These are phyloP conservation scores for Prunella himalayana DNA, from an alignment of 2,113 vertebrate genomes.

Conservation along the genomic window DNA sequence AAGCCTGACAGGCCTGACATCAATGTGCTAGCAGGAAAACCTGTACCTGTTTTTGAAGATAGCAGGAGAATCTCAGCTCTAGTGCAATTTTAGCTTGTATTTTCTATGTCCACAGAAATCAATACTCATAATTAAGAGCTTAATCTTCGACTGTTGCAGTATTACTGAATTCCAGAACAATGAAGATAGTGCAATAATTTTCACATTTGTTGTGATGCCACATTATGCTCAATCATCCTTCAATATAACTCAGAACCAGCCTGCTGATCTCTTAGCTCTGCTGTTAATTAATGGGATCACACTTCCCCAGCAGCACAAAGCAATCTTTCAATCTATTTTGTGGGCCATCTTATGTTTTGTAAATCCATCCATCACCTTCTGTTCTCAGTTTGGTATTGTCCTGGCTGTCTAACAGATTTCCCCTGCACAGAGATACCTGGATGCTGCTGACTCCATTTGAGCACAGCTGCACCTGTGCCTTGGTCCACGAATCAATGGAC, in stretches of 20 bases:
- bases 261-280: background rate
- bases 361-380: background rate
- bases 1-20: background rate
- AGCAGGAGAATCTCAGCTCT: background rate
- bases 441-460: background rate
- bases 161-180: background rate
- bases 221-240: background rate
- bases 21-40: background rate
- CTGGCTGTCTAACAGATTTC: background rate
- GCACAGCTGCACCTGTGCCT: background rate
- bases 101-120: background rate
- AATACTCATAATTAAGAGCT: background rate
- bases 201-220: background rate
- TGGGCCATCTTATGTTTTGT: background rate
- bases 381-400: background rate
- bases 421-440: background rate
- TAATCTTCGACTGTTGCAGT: background rate
- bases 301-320: background rate
- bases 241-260: background rate
- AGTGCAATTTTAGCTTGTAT: background rate
- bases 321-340: background rate
- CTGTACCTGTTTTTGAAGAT: background rate
- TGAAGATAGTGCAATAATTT: background rate
- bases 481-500: background rate
- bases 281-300: conserved; percentile 5